Evolutionary conservation across 2,113 vertebrate genomes (phyloP), one percentile per base, ranked within the genome.

Genomic region (Scalopus aquaticus): DNA sequence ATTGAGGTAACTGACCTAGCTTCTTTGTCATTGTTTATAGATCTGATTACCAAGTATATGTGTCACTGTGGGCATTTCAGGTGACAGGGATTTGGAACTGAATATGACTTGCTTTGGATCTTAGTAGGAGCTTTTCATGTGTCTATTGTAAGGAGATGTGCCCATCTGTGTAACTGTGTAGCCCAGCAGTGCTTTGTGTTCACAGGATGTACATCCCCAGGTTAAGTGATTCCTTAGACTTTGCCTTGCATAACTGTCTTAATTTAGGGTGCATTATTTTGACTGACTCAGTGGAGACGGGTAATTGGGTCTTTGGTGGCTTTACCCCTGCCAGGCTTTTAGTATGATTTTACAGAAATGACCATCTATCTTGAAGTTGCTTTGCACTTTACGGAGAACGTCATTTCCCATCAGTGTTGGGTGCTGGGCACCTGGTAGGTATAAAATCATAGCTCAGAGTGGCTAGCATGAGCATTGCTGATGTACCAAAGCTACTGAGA

Each of bases 1-100:
- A 99, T 99, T 92, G 99, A 99, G 99, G 99, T 99, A 98, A 96
- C 92, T 86, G 67, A 22, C 32, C 94, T 76, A 84, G 37, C 12
- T 77, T 94, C 9, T 94, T 58, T 64, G 35, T 83, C 64, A 65
- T n/a, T 51, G 24, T 74, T 65, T 81, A 19, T 39, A 20, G 6
- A 30, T 78, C 54, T 91, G 17, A 65, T 86, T 91, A 26, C 37
- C 30, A 73, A 69, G 82, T 35, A 84, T 10, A 3, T 22, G 2
- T 72, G 58, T 60, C 60, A 46, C 54, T 78, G 28, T 20, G 32
- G 49, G 37, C 26, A 13, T 90, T 92, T 32, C 17, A 22, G 22
- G 69, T 42, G 15, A 69, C 32, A 35, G 9, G 44, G 60, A 83
- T 28, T 51, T 58, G 19, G 46, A 79, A 19, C 78, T 44, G 6